Base-by-base conservation (phyloP, 1,140 invertebrate species). In the Musca domestica region DNA sequence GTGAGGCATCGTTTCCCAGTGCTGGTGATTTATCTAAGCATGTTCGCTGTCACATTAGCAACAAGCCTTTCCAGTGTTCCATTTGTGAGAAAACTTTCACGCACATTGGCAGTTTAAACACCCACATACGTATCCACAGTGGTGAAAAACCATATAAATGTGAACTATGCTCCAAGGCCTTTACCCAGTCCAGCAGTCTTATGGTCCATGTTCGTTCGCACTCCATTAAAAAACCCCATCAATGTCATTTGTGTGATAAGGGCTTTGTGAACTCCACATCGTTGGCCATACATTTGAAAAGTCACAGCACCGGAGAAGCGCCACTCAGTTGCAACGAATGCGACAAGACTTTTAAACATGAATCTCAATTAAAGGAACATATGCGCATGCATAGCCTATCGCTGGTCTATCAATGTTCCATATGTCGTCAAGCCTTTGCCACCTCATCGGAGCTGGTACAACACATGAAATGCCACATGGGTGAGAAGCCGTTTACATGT, bases 81-180 rank as follows among this genome's bases (percentile, higher is more conserved):
- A 77, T 82, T 48, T 83, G 83, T 71, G 73, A 82, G 47, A 82
- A 83, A 70, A 73, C 75, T 14, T 83, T 83, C 66, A 90, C 90
- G 2, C 91, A 90, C 76, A 91, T 89, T 64, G 90, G 89, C 71
- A 93, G 93, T 77, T 84, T 95, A 2, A 89, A 91, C 58, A 89
- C 91, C 14, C 95, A 97, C 76, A 82, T 95, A 52, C 86, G 95
- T 12, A 95, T 95, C 67, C 95, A 97, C 74, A 77, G 74, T 70
- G 79, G 79, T 9, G 79, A 81, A 67, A 80, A 81, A 68, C 78
- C 77, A 2, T 81, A 82, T 68, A 81, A 80, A 70, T 83, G 82
- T 67, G 76, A 83, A 27, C 63, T 82, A 3, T 83, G 82, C 49
- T 70, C 74, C 2, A 86, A 91, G 74, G 81, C 87, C 2, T 94